Evolutionary conservation across 2,113 vertebrate species (phyloP).

Genomic region (Collichthys lucidus): DNA sequence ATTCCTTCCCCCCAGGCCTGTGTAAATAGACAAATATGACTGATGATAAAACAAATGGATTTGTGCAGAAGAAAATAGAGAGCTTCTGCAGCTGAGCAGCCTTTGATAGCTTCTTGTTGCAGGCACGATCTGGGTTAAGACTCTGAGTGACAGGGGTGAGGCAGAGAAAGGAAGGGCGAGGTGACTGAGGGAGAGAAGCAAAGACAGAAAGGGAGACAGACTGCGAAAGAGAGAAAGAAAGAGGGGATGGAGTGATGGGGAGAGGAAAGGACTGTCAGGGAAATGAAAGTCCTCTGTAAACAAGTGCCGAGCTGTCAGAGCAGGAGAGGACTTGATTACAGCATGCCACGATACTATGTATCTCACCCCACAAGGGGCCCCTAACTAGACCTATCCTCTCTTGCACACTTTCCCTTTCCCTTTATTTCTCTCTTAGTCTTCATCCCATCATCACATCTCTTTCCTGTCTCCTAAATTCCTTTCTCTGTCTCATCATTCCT

Average conservation of each 20-base stretch:
- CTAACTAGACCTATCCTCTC: slow-evolving; percentile 58
- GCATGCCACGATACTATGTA: slow-evolving; percentile 41
- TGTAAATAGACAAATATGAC: slow-evolving; percentile 64
- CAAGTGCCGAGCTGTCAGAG: slow-evolving; percentile 74
- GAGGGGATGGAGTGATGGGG: slow-evolving; percentile 50
- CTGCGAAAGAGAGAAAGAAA: not conserved
- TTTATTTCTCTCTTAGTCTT: not conserved
- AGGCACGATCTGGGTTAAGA: slow-evolving; percentile 11
- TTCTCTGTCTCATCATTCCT: not conserved
- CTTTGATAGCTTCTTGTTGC: slow-evolving; percentile 31
- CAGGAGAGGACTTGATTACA: slow-evolving; percentile 81
- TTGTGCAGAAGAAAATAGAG: slow-evolving; percentile 26
- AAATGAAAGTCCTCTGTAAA: slow-evolving; percentile 78
- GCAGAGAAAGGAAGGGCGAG: slow-evolving; percentile 6
- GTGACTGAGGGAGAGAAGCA: slow-evolving; percentile 42
- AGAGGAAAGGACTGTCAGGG: slow-evolving; percentile 63
- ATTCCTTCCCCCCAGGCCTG: slow-evolving; percentile 36
- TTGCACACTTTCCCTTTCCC: not conserved
- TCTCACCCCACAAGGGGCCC: slow-evolving; percentile 44
- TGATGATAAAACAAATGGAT: slow-evolving; percentile 67
- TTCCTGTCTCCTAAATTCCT: not conserved
- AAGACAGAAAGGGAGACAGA: slow-evolving; percentile 32
- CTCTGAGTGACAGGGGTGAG: slow-evolving; percentile 32
- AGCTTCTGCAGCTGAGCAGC: slow-evolving; percentile 41
- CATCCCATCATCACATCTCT: slow-evolving; percentile 2